Percentiles rank a stretch among this genome's conserved stretches.
Conservation (phyloP, 2,797 vertebrate species). For the Natrix natrix region DNA sequence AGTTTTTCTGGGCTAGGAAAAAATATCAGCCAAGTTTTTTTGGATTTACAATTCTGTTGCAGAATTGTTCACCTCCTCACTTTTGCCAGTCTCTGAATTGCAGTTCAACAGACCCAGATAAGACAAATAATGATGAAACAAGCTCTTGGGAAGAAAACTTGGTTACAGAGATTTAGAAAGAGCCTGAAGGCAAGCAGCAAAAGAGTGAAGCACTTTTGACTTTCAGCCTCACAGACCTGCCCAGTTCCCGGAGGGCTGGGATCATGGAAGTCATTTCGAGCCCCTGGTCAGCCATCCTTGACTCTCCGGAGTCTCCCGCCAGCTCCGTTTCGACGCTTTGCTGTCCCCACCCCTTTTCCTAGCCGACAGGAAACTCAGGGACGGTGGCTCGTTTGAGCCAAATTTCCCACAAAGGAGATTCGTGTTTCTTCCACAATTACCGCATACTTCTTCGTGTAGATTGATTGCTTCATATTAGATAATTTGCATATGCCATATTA, state of each 20-base stretch:
- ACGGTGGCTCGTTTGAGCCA: conserved; percentile 28
- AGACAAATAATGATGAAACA: not conserved
- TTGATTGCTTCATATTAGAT: not conserved
- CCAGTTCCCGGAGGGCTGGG: conserved; percentile 90
- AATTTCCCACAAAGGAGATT: conserved; percentile 16
- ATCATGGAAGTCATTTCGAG: conserved; percentile 97
- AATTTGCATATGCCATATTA: not conserved
- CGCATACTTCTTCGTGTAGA: not conserved
- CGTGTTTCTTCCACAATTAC: not conserved
- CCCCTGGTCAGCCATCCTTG: conserved; percentile 83
- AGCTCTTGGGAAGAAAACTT: not conserved
- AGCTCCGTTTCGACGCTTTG: not conserved
- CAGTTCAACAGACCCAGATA: not conserved
- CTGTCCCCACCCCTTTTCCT: not conserved
- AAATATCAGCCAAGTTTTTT: not conserved
- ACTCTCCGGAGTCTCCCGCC: conserved; percentile 3
- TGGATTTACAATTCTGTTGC: not conserved
- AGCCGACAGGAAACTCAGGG: too few relatives aligned
- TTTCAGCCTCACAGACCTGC: conserved; percentile 74
- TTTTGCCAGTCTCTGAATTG: not conserved
- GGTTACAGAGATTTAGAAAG: not conserved
- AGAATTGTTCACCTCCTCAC: not conserved
- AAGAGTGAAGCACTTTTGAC: not conserved
- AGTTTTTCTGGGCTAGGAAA: not conserved
- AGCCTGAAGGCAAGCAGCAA: not conserved